Base-by-base conservation (phyloP, 2,113 vertebrate species). In the Cynocephalus volans region DNA sequence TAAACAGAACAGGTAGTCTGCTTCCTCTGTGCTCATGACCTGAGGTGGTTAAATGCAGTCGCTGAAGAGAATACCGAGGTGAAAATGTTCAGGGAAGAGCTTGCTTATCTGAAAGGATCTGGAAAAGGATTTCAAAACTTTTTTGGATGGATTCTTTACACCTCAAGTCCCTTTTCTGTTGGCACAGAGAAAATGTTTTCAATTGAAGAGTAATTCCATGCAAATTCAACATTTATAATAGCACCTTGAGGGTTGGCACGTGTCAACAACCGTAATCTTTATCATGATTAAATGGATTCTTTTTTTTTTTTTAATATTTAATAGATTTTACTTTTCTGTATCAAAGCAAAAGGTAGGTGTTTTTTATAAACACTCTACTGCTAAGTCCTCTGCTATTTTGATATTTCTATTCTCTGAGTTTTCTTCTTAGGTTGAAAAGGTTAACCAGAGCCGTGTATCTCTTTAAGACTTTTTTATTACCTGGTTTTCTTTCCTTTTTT, bases 401-500 rank as follows among this genome's bases (percentile, higher is more conserved):
- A 24, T 87, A 8, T 93, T 89, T 96, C 69, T 84, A 1, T 81
- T 65, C 19, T 26, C 17, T 36, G 31, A 5, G 11, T 60, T 86
- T 54, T 72, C 86, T 77, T 77, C 15, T 19, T 76, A 18, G 24
- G 31, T 58, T 75, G 97, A 81, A 96, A 97, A 96, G 75, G 33
- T 54, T 97, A 97, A 72, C 62, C 21, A 90, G 85, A 36, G 33
- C 73, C 75, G 65, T 82, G 82, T 41, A 41, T 52, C 93, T 97
- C 95, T 97, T 93, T 96, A 97, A 94, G 96, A 58, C 50, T 77
- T 88, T 72, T 96, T 96, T 69, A 77, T 97, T 97, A 96, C 95
- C 88, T 97, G 58, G 14, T 52, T 93, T 92, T 69, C n/a, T 82
- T 96, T 92, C 21, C 6, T 45, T 65, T 26, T 79, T 81, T 72